Conservation (phyloP, 1,140 invertebrate species). For the Helicoverpa zea region DNA sequence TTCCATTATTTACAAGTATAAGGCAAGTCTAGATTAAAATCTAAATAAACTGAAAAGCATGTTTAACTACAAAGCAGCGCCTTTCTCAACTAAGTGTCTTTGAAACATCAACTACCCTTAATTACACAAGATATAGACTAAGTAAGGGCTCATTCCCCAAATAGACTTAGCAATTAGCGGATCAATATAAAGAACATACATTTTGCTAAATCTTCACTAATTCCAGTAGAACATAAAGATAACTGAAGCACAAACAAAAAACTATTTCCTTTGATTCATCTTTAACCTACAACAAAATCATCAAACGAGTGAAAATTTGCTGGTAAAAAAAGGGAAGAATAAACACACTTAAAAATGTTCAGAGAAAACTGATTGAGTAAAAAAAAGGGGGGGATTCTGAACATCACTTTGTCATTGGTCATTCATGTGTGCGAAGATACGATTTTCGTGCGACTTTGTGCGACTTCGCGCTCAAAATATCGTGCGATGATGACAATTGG, state of each 20-base stretch:
- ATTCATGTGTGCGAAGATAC: constrained; percentile 46
- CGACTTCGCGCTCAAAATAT: constrained; percentile 54
- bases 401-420: constrained; percentile 50
- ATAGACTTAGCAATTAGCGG: not conserved
- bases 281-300: constrained; percentile 19
- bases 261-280: constrained; percentile 29
- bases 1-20: not conserved
- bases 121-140: too few relatives aligned
- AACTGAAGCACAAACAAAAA: constrained; percentile 23
- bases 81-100: too few relatives aligned
- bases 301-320: constrained; percentile 5
- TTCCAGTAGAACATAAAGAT: constrained; percentile 15
- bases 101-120: too few relatives aligned
- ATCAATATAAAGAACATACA: not conserved
- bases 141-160: not conserved
- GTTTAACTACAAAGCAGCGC: too few relatives aligned
- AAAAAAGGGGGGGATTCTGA: constrained; percentile 10
- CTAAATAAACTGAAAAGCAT: too few relatives aligned
- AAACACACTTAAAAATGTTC: constrained; percentile 27
- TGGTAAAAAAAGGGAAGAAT: constrained; percentile 12
- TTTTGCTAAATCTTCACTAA: not conserved
- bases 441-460: constrained; percentile 44
- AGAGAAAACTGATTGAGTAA: constrained; percentile 18
- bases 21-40: not conserved
- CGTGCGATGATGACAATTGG: constrained; percentile 25